Conservation (phyloP, 53 echinoderm and acorn worm species). For the Actinopyga echinites region DNA sequence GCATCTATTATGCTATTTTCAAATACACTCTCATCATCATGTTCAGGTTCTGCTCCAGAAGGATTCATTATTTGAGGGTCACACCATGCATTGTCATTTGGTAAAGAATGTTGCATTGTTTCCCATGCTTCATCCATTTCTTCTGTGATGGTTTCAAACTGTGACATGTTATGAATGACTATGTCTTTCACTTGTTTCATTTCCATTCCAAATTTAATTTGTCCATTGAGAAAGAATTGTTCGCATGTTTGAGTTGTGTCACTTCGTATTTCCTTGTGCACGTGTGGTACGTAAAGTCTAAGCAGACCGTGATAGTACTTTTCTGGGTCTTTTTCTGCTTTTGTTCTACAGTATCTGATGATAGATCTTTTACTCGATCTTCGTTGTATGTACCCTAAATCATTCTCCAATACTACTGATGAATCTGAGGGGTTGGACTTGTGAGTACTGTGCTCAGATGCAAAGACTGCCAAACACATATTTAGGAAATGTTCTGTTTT, state of each 20-base stretch:
- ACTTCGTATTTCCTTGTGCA: not conserved
- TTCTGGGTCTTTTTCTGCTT: constrained; percentile 19
- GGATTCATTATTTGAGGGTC: not conserved
- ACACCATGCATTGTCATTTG: not conserved
- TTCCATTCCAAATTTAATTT: not conserved
- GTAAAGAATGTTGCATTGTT: not conserved
- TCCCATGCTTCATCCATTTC: constrained; percentile 9
- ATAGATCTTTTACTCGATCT: not conserved
- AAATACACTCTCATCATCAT: too few species aligned
- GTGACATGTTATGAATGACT: not conserved
- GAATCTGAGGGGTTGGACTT: not conserved
- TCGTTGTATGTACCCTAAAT: not conserved
- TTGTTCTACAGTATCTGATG: constrained; percentile 24
- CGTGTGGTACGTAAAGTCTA: constrained; percentile 41
- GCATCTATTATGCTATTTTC: too few species aligned
- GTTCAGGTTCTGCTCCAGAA: too few species aligned
- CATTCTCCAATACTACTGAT: not conserved
- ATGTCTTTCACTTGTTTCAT: not conserved
- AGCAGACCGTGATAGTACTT: constrained; percentile 25
- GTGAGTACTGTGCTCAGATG: not conserved
- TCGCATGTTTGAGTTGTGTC: not conserved
- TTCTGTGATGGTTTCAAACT: not conserved
- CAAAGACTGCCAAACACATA: constrained; percentile 16
- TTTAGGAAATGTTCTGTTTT: not conserved
- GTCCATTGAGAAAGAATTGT: not conserved